Percentiles rank a stretch among this genome's conserved stretches.
Conservation (phyloP, 2,113 vertebrate species). For the Tricholaema leucomelas region DNA sequence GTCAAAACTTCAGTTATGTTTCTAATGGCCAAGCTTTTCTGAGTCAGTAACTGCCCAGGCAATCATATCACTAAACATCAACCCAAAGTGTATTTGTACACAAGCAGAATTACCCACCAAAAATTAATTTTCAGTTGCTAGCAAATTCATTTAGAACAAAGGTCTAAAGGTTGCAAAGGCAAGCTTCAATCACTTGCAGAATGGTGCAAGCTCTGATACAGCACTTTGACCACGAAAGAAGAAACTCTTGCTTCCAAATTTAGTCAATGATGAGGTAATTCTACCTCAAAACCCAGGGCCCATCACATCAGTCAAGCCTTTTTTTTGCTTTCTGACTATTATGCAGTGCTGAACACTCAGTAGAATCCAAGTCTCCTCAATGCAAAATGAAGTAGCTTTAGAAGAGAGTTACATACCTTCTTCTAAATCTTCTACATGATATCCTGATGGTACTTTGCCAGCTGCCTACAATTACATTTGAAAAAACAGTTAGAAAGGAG, state of each 20-base stretch:
- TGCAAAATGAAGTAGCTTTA: background rate
- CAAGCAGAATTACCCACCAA: background rate
- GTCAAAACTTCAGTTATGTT: background rate
- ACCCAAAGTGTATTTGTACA: background rate
- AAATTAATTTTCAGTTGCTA: background rate
- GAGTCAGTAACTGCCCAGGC: background rate
- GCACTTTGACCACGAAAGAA: background rate
- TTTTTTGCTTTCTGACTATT: background rate
- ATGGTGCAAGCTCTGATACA: background rate
- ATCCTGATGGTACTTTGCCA: constrained; percentile 74
- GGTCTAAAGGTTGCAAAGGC: background rate
- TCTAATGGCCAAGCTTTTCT: background rate
- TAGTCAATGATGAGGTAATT: background rate
- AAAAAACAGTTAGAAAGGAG: constrained; percentile 11
- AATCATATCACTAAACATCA: background rate
- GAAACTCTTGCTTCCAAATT: background rate
- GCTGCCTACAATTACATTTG: constrained; percentile 73
- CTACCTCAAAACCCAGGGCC: background rate
- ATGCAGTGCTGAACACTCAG: background rate
- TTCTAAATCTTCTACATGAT: constrained; percentile 77
- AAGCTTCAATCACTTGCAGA: background rate
- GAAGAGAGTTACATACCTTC: constrained; percentile 70
- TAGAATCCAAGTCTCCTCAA: background rate
- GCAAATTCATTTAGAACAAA: background rate
- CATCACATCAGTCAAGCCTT: background rate